Percentiles rank a stretch among this genome's conserved stretches.
Conservation (phyloP, 2,113 vertebrate species). For the Syngnathus scovelli region DNA sequence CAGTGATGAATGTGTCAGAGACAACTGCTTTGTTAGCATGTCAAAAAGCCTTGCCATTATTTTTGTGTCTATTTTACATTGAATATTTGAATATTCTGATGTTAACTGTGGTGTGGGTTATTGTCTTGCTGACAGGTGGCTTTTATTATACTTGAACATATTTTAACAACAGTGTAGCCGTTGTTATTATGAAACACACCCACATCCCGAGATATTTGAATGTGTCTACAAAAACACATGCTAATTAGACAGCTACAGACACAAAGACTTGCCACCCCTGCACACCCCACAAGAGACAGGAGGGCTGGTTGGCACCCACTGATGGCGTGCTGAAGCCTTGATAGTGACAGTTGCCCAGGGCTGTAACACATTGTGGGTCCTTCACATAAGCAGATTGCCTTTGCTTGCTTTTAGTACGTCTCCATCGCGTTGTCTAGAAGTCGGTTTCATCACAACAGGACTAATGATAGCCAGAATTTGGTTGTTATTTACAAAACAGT, state of each 20-base stretch:
- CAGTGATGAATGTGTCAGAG: neutral
- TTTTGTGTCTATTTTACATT: neutral
- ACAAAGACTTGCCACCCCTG: conserved; percentile 19
- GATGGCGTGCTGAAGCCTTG: conserved; percentile 34
- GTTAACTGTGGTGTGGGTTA: neutral
- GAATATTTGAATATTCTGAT: neutral
- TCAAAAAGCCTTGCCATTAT: neutral
- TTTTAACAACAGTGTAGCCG: conserved; percentile 6
- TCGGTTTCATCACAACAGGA: neutral
- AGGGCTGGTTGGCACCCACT: conserved; percentile 36
- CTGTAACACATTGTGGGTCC: conserved; percentile 29
- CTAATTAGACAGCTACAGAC: conserved; percentile 39
- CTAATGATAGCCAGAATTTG: neutral
- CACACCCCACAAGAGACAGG: conserved; percentile 30
- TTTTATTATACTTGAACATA: conserved; percentile 1
- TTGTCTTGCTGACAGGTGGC: neutral
- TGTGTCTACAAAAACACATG: conserved; percentile 26
- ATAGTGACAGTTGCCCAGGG: conserved; percentile 38
- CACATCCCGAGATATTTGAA: conserved; percentile 6
- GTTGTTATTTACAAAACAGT: neutral
- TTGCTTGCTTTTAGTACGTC: neutral
- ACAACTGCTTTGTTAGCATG: neutral
- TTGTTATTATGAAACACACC: conserved; percentile 11
- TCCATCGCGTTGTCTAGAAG: neutral
- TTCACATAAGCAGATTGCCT: conserved; percentile 3